Base-by-base conservation (phyloP, 2,113 vertebrate species). In the Oncorhynchus mykiss region DNA sequence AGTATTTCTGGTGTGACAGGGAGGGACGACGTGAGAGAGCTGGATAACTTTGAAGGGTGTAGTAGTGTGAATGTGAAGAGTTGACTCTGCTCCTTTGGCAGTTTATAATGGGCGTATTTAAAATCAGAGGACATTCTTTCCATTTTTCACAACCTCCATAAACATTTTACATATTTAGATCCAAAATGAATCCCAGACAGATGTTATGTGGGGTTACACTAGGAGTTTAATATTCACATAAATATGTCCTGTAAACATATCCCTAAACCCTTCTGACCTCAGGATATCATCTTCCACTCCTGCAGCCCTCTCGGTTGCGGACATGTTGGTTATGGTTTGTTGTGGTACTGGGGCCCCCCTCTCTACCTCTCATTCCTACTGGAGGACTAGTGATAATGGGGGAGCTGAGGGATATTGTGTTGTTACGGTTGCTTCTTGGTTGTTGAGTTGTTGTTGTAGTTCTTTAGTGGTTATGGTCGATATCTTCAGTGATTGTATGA, bases 21-120 rank as follows among this genome's bases (percentile, higher is more conserved):
- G 45, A 67, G 27, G 20, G 25, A 67, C 12, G 1, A 14, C 5
- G 13, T 18, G 12, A 14, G 51, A 72, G 70, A 54, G 60, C 71
- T 71, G 71, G 72, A 76, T 86, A 80, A 68, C 67, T 84, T 27
- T 80, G 45, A n/a, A 71, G 80, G 83, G 80, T 67, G 78, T 9
- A 7, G 39, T 39, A 11, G 39, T 45, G 39, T 45, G 39, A 45
- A 45, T 45, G 45, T 16, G 70, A 57, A 34, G 68, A 34, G 45
- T 31, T 14, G 57, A 24, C 45, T 62, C 64, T 8, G 31, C 45
- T 49, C 7, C 34, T 18, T 11, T 5, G 27, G 54, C 9, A 25
- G 49, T 45, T 22, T 66, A 22, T 67, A 64, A 67, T 51, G 25
- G 70, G 13, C 3, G 0, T 18, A 64, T 45, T 71, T 16, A 48